Conservation (phyloP, 2,888 invertebrate genomes). For the Prostheceraeus crozeri region DNA sequence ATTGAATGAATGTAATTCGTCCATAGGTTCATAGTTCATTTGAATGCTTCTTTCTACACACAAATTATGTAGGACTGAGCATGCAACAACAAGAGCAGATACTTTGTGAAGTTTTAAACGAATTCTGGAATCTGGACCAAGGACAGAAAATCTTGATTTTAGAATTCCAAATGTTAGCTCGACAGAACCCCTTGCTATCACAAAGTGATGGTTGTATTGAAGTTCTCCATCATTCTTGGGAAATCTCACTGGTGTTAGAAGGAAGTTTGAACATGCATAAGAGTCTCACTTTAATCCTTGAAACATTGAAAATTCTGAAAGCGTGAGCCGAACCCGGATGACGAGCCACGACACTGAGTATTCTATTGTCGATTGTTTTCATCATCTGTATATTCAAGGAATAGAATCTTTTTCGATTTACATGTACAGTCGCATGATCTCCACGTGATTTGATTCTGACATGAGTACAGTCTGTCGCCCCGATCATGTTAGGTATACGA, state of each 20-base stretch:
- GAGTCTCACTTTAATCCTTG: background rate
- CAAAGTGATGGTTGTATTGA: too few relatives aligned
- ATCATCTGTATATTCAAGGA: slow-evolving; percentile 1
- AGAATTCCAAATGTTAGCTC: background rate
- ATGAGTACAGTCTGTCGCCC: slow-evolving; percentile 2
- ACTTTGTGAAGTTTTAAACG: background rate
- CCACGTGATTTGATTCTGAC: background rate
- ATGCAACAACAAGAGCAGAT: background rate
- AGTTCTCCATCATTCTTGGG: too few relatives aligned
- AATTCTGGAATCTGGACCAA: slow-evolving; percentile 2
- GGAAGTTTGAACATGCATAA: background rate
- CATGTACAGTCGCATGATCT: background rate
- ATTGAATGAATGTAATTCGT: background rate
- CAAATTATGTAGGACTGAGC: background rate
- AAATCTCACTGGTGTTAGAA: slow-evolving; percentile 4
- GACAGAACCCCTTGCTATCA: too few relatives aligned
- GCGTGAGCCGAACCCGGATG: slow-evolving; percentile 12
- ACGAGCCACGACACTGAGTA: background rate
- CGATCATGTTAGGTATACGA: background rate
- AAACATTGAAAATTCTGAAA: background rate
- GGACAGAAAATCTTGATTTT: background rate
- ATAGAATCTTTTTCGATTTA: slow-evolving; percentile 1
- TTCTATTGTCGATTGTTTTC: background rate
- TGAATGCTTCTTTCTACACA: background rate
- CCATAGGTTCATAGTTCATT: background rate